Conservation (phyloP, 2,113 vertebrate species). For the Coregonus clupeaformis region DNA sequence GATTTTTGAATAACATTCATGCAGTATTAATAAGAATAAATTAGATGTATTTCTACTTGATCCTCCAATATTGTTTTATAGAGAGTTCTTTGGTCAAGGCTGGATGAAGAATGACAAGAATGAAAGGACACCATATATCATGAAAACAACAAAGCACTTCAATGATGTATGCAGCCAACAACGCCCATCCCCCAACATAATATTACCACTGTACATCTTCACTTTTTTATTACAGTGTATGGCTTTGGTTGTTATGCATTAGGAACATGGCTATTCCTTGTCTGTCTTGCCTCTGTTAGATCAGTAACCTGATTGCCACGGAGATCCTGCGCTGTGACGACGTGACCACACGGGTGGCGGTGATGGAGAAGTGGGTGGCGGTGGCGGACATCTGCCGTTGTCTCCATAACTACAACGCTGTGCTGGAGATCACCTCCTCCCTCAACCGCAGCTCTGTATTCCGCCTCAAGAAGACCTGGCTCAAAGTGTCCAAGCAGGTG, state of each 20-base stretch:
- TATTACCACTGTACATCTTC: neutral
- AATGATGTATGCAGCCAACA: constrained; percentile 83
- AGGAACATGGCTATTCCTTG: neutral
- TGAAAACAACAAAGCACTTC: constrained; percentile 97
- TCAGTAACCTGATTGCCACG: constrained; percentile 93
- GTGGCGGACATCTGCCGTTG: constrained; percentile 97
- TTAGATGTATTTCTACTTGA: too few species aligned
- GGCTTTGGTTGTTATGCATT: neutral
- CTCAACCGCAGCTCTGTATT: constrained; percentile 97
- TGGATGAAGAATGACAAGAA: constrained; percentile 99
- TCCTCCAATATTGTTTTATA: constrained; percentile 48
- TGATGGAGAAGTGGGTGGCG: constrained; percentile 97
- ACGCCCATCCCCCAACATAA: neutral
- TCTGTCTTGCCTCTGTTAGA: constrained; percentile 59
- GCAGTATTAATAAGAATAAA: too few species aligned
- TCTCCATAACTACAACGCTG: constrained; percentile 97
- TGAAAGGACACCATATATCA: constrained; percentile 92
- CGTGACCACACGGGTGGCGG: constrained; percentile 75
- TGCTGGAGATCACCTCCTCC: constrained; percentile 95
- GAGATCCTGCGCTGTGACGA: constrained; percentile 93
- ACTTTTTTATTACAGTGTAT: neutral
- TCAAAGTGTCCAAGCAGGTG: constrained; percentile 98
- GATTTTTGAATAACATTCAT: too few species aligned
- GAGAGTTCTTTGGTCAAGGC: constrained; percentile 97
- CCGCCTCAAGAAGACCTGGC: constrained; percentile 97